phyloP scores from a whole-genome alignment of 2,888 invertebrate genomes.

The Seira sanloemensis region DNA sequence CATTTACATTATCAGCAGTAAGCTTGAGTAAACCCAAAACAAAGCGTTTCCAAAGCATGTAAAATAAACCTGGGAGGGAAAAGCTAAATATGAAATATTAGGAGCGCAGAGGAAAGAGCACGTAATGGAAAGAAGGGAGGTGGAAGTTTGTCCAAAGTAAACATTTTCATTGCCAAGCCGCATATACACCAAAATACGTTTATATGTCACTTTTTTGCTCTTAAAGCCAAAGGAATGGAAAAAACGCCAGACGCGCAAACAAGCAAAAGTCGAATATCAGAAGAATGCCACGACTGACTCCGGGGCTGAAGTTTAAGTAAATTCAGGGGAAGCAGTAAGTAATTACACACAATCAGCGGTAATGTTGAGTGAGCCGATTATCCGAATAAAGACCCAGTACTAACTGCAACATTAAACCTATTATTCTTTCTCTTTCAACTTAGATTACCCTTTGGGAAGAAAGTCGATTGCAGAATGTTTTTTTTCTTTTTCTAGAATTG shows the following conservation, averaged over 20 bases:
- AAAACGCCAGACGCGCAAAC: not conserved
- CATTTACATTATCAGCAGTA: slow-evolving; percentile 16
- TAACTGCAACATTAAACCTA: slow-evolving; percentile 4
- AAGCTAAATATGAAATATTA: not conserved
- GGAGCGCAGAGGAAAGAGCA: not conserved
- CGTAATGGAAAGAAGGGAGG: slow-evolving; percentile 4
- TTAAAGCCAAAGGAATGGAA: not conserved
- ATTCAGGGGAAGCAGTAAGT: slow-evolving; percentile 3
- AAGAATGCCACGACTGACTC: not conserved
- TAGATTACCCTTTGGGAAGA: not conserved
- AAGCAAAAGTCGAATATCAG: not conserved
- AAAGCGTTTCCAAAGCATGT: not conserved
- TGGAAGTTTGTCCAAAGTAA: slow-evolving; percentile 58
- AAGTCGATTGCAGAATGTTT: slow-evolving; percentile 11
- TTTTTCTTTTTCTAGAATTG: too few species aligned
- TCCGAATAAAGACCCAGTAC: slow-evolving; percentile 29
- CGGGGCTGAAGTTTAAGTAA: not conserved
- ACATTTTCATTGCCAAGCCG: slow-evolving; percentile 52
- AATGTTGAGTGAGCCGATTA: slow-evolving; percentile 23
- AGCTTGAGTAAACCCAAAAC: slow-evolving; percentile 13
- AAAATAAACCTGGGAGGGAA: not conserved
- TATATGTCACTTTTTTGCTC: slow-evolving; percentile 5
- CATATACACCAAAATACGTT: slow-evolving; percentile 21
- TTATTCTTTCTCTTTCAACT: not conserved
- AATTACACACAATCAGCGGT: slow-evolving; percentile 2